Conservation (phyloP, 2,797 vertebrate species). For the Helicolenus hilgendorfi region DNA sequence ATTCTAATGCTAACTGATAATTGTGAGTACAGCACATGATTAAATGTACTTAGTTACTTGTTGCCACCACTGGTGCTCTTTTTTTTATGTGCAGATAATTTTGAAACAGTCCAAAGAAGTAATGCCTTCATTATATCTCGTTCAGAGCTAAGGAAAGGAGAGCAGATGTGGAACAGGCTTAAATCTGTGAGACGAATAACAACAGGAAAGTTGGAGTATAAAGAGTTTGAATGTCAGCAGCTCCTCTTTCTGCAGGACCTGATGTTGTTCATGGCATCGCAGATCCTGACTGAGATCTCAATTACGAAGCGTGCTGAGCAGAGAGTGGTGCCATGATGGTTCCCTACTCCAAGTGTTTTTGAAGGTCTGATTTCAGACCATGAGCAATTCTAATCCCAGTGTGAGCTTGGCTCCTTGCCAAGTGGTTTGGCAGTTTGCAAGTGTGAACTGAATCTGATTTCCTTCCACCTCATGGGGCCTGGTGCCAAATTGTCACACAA, state of each 20-base stretch:
- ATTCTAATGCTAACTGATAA: too few relatives aligned
- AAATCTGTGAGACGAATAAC: not conserved
- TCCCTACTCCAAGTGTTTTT: not conserved
- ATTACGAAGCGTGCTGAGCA: not conserved
- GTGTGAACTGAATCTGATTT: not conserved
- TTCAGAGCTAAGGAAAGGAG: too few relatives aligned
- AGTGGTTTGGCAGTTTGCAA: not conserved
- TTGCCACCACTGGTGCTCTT: too few relatives aligned
- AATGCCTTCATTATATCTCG: not conserved
- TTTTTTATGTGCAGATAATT: too few relatives aligned
- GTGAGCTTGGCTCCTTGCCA: not conserved
- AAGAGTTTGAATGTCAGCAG: not conserved
- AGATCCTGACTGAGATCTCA: slow-evolving; percentile 9
- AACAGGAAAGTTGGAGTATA: not conserved
- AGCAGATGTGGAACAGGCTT: not conserved
- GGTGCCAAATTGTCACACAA: not conserved
- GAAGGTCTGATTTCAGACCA: not conserved
- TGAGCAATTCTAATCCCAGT: not conserved
- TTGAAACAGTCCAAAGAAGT: not conserved
- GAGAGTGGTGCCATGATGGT: not conserved
- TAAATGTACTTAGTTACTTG: too few relatives aligned
- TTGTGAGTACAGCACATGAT: too few relatives aligned
- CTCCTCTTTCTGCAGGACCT: not conserved
- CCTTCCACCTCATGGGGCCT: not conserved
- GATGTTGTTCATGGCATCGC: not conserved